Percentiles rank a stretch among this genome's conserved stretches.
Evolutionary conservation across 2,113 vertebrate genomes (phyloP).

Genomic region (Phylloscopus trochiloides): DNA sequence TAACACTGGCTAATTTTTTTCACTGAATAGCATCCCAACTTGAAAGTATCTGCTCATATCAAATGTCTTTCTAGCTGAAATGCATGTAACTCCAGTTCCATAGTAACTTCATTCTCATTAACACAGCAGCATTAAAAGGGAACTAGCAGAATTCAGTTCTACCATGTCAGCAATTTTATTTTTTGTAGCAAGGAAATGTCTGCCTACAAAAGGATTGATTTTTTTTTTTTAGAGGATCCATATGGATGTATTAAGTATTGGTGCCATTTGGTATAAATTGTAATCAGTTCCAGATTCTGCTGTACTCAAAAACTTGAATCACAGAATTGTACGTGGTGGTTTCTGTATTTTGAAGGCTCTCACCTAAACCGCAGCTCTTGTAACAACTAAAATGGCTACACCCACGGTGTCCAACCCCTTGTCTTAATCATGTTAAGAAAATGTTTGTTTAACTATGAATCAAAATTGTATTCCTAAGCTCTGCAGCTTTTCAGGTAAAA

Average conservation of each 20-base stretch:
- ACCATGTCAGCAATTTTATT: conserved; percentile 14
- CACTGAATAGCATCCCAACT: not conserved
- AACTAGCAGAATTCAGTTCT: conserved; percentile 1
- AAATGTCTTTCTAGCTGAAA: not conserved
- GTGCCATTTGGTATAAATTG: conserved; percentile 41
- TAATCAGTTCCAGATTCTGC: conserved; percentile 51
- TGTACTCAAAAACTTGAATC: not conserved
- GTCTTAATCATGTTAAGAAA: conserved; percentile 13
- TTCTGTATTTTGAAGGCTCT: conserved; percentile 19
- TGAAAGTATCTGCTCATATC: not conserved
- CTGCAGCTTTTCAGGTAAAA: conserved; percentile 32
- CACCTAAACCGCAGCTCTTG: conserved; percentile 17
- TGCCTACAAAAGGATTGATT: not conserved
- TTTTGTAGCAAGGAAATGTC: conserved; percentile 16
- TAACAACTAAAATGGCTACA: conserved; percentile 25
- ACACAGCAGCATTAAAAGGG: not conserved
- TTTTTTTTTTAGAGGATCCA: not conserved
- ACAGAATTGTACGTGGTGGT: not conserved
- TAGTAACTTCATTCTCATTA: not conserved
- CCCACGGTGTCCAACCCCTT: not conserved
- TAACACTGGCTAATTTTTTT: not conserved
- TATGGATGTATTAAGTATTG: not conserved
- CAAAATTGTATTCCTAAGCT: conserved; percentile 5
- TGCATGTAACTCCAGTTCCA: not conserved
- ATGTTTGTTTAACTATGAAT: conserved; percentile 35